Percentiles rank a stretch among this genome's conserved stretches.
phyloP scores from a whole-genome alignment of 2,113 vertebrate genomes.

The Lonchura striata region DNA sequence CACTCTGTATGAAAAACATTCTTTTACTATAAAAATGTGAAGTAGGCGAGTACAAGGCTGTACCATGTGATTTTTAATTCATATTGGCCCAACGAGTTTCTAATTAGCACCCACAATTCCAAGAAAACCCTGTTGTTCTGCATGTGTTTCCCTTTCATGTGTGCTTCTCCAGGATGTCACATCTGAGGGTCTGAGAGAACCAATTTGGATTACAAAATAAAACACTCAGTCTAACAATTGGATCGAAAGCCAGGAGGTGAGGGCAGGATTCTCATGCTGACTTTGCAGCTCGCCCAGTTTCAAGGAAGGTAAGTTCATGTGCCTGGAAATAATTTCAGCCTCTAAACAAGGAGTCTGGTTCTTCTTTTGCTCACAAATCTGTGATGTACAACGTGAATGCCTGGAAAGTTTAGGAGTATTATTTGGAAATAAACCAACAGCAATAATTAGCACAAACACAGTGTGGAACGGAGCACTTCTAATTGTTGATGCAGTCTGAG shows the following conservation, averaged over 20 bases:
- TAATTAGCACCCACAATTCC: background rate
- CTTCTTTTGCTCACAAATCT: background rate
- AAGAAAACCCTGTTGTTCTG: background rate
- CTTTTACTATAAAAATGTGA: background rate
- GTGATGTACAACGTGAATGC: rapidly evolving
- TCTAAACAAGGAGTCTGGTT: background rate
- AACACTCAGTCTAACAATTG: background rate
- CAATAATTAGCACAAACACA: background rate
- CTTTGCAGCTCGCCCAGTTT: background rate
- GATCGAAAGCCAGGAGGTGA: background rate
- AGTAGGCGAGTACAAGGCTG: background rate
- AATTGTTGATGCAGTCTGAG: background rate
- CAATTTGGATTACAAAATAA: background rate
- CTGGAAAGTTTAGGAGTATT: background rate
- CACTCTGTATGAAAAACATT: background rate
- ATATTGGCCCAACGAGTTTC: background rate
- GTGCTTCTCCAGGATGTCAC: background rate
- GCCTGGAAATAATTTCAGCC: background rate
- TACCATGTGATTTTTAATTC: background rate
- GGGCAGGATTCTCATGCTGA: background rate
- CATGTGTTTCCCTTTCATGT: rapidly evolving
- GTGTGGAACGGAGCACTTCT: background rate
- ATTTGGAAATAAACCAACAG: background rate
- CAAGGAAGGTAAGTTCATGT: background rate
- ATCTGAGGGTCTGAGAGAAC: background rate